phyloP scores from a whole-genome alignment of 2,888 invertebrate genomes.

The Pristionchus japonicus region DNA sequence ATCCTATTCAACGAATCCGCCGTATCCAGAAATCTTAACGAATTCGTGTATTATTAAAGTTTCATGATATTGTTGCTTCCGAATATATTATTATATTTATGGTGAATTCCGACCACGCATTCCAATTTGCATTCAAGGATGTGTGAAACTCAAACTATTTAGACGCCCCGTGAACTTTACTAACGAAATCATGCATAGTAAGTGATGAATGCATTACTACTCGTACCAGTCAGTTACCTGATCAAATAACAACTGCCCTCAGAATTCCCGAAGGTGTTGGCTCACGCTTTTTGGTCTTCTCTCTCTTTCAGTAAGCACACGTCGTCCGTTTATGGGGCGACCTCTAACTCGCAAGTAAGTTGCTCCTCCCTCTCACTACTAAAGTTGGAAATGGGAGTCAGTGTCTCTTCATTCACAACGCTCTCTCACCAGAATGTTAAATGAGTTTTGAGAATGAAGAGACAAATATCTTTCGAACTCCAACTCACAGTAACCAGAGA shows the following conservation, averaged over 20 bases:
- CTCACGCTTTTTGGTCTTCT: not conserved
- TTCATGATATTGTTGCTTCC: not conserved
- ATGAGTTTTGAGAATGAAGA: too few relatives aligned
- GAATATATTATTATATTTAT: not conserved
- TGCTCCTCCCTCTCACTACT: not conserved
- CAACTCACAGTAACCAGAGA: not conserved
- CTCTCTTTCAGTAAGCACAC: not conserved
- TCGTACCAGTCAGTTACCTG: not conserved
- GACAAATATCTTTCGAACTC: not conserved
- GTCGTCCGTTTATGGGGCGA: not conserved
- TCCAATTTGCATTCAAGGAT: not conserved
- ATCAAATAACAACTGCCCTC: not conserved
- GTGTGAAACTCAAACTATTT: not conserved
- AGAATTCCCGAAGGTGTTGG: not conserved
- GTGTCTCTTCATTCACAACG: too few relatives aligned
- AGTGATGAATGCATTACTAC: not conserved
- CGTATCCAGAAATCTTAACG: too few relatives aligned
- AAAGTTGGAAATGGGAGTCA: too few relatives aligned
- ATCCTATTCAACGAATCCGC: too few relatives aligned
- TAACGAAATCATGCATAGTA: not conserved
- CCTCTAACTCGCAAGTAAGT: not conserved
- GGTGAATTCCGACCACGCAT: not conserved
- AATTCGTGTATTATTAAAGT: too few relatives aligned
- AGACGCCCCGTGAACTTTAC: not conserved
- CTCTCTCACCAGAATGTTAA: too few relatives aligned